phyloP scores from a whole-genome alignment of 1,140 invertebrate genomes.

The Temnothorax longispinosus region DNA sequence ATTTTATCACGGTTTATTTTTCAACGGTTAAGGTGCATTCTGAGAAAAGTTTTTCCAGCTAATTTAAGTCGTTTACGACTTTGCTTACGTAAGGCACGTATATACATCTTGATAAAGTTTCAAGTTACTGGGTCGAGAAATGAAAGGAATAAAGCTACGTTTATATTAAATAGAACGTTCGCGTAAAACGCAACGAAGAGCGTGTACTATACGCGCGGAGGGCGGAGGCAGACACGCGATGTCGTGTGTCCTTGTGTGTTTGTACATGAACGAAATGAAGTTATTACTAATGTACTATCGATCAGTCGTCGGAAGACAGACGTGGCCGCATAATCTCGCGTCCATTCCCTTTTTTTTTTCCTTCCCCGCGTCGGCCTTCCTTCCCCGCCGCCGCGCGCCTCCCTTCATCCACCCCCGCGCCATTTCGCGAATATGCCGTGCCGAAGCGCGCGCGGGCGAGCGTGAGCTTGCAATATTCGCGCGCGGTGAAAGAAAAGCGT shows the following conservation, averaged over 20 bases:
- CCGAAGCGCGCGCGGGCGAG: constrained; percentile 58
- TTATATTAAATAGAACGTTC: constrained; percentile 51
- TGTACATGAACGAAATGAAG: constrained; percentile 52
- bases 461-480: constrained; percentile 72
- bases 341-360: not conserved
- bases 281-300: constrained; percentile 61
- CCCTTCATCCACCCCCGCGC: constrained; percentile 11
- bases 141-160: not conserved
- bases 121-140: constrained; percentile 18
- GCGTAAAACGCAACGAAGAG: constrained; percentile 1
- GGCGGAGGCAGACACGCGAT: constrained; percentile 37
- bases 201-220: not conserved
- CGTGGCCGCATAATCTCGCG: constrained; percentile 38
- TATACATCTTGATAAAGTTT: constrained; percentile 31
- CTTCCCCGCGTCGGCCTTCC: not conserved
- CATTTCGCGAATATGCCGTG: constrained; percentile 47
- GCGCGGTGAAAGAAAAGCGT: constrained; percentile 72
- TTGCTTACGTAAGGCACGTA: constrained; percentile 7
- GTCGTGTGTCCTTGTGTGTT: constrained; percentile 47
- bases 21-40: not conserved
- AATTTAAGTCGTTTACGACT: constrained; percentile 1
- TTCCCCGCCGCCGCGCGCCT: constrained; percentile 14
- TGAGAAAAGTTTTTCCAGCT: not conserved
- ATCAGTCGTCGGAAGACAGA: constrained; percentile 51
- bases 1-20: not conserved